These are phyloP conservation scores for Scrobipalpa costella DNA, from an alignment of 2,888 invertebrate species.

Conservation along the genomic window DNA sequence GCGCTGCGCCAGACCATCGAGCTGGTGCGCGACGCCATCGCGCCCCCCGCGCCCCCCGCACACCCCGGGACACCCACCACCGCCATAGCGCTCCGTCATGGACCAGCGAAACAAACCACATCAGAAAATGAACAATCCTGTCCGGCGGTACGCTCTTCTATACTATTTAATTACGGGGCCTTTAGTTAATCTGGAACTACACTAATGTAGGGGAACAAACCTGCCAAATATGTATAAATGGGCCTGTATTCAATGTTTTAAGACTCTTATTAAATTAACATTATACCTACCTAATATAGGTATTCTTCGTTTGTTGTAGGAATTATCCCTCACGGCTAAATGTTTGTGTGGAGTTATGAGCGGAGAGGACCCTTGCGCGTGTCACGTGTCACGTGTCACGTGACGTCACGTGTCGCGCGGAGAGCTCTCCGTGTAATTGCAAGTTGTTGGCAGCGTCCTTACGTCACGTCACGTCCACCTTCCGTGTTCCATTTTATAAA, in stretches of 20 bases:
- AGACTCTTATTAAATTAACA: no score
- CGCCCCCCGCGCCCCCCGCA: conserved; percentile 38
- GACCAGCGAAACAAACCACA: no score
- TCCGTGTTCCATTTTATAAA: not conserved
- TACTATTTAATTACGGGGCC: no score
- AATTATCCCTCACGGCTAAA: no score
- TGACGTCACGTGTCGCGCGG: no score
- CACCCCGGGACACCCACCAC: conserved; percentile 26
- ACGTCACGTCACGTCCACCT: not conserved
- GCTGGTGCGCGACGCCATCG: conserved; percentile 85
- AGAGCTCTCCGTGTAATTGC: not conserved
- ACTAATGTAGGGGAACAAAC: no score
- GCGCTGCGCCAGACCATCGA: conserved; percentile 89
- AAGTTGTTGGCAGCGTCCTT: not conserved
- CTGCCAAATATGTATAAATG: no score
- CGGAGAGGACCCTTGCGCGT: not conserved
- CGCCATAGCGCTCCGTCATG: no score
- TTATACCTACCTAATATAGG: no score
- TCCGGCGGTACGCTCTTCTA: not conserved
- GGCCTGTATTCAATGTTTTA: no score
- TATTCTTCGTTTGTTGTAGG: no score
- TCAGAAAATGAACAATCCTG: not conserved
- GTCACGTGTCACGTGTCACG: conserved; percentile 1
- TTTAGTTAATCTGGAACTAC: no score
- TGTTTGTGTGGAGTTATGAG: not conserved